These are phyloP conservation scores for Pelodiscus sinensis DNA, from an alignment of 2,113 vertebrate genomes.

Conservation along the genomic window DNA sequence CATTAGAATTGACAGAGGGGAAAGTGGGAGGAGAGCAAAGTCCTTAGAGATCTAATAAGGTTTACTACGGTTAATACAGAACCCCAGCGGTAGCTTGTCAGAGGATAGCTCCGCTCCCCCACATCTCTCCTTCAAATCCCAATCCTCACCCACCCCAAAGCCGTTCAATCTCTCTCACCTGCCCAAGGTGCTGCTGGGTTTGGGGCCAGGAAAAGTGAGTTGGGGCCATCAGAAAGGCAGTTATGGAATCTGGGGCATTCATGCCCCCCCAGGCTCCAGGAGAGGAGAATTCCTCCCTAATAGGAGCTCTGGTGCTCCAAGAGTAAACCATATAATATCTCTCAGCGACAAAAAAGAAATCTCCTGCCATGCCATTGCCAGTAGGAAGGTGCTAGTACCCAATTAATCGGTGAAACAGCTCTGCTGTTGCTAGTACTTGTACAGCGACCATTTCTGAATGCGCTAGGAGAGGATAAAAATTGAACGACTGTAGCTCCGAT, in stretches of 20 bases:
- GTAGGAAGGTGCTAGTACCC: neutral
- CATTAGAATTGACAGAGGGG: fast-evolving
- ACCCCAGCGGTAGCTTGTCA: neutral
- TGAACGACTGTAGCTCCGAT: neutral
- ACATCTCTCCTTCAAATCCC: neutral
- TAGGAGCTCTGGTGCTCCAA: neutral
- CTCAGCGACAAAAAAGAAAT: neutral
- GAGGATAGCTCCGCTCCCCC: neutral
- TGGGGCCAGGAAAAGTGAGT: neutral
- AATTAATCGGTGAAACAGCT: neutral
- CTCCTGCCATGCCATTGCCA: neutral
- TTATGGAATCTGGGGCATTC: neutral
- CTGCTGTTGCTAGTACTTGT: neutral
- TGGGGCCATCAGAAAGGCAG: neutral
- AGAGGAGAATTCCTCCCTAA: fast-evolving
- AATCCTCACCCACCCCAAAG: too few relatives aligned
- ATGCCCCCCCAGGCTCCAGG: neutral
- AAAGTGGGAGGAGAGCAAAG: neutral
- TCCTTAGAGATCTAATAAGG: neutral
- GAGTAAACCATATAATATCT: fast-evolving
- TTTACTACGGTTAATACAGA: neutral
- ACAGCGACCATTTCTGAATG: neutral
- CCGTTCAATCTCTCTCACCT: neutral
- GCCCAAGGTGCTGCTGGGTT: neutral
- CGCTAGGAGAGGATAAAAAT: neutral